These are phyloP conservation scores for Phymorhynchus buccinoides DNA, from an alignment of 1,140 invertebrate species.

Conservation along the genomic window DNA sequence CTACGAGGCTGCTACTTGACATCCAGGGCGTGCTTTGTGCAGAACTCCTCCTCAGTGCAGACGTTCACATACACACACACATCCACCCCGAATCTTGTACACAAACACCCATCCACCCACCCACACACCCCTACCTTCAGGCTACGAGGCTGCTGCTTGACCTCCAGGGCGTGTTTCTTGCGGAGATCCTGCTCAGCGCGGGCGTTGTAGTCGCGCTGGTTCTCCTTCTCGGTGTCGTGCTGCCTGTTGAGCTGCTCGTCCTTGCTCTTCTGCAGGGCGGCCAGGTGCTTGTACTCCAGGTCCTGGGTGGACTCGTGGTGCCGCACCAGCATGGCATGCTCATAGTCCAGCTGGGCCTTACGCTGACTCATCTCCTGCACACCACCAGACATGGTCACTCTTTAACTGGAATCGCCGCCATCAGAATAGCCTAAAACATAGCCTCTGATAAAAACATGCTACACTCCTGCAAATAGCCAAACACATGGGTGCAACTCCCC, in stretches of 20 bases:
- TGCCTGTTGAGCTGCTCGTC: conserved; percentile 89
- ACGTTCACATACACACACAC: neutral
- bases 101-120: neutral
- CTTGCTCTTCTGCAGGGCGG: conserved; percentile 91
- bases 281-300: conserved; percentile 89
- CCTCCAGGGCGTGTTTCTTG: conserved; percentile 97
- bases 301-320: conserved; percentile 98
- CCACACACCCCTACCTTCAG: conserved; percentile 83
- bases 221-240: conserved; percentile 94
- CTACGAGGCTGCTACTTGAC: conserved; percentile 99
- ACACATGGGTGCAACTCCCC: no score
- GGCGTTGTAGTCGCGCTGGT: conserved; percentile 97
- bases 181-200: conserved; percentile 92
- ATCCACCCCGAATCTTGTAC: neutral
- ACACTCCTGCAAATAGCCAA: no score
- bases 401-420: no score
- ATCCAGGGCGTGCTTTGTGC: conserved; percentile 97
- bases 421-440: no score
- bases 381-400: no score
- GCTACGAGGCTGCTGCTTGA: conserved; percentile 99
- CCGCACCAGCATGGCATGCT: conserved; percentile 93
- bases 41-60: conserved; percentile 85
- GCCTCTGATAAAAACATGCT: no score
- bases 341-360: conserved; percentile 93
- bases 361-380: conserved; percentile 93